Evolutionary conservation across 2,797 vertebrate genomes (phyloP).

Genomic region (Knipowitschia caucasica): DNA sequence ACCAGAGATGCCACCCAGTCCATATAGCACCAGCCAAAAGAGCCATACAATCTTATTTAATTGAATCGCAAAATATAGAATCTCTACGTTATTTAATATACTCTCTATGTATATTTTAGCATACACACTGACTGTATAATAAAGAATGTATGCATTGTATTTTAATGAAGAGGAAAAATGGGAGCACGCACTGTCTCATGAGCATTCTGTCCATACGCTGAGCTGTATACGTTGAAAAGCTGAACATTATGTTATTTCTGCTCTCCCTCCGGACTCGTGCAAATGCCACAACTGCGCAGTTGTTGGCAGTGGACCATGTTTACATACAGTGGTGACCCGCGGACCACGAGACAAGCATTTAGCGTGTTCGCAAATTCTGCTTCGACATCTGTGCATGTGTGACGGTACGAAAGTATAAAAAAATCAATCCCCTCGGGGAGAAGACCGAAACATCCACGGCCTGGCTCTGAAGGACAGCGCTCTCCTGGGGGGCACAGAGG

Average conservation of each 20-base stretch:
- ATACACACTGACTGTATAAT: too few relatives aligned
- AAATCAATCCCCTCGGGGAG: conserved; percentile 31
- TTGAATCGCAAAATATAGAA: too few relatives aligned
- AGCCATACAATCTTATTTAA: too few relatives aligned
- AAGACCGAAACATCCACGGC: conserved; percentile 29
- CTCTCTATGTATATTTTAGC: too few relatives aligned
- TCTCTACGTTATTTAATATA: too few relatives aligned
- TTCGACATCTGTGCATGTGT: not conserved
- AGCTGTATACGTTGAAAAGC: not conserved
- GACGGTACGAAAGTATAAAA: conserved; percentile 16
- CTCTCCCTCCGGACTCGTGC: not conserved
- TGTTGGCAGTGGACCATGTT: conserved; percentile 13
- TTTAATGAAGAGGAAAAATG: too few relatives aligned
- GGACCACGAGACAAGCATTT: conserved; percentile 3
- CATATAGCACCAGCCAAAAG: too few relatives aligned
- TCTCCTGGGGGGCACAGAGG: conserved; percentile 47
- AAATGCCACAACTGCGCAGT: conserved; percentile 2
- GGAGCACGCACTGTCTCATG: too few relatives aligned
- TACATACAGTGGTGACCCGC: conserved; percentile 5
- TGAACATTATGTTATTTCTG: conserved; percentile 3
- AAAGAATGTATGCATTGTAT: too few relatives aligned
- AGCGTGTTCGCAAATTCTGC: not conserved
- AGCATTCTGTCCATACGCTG: too few relatives aligned
- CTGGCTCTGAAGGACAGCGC: conserved; percentile 50
- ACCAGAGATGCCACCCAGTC: too few relatives aligned